Conservation (phyloP, 2,113 vertebrate species). For the Gavialis gangeticus region DNA sequence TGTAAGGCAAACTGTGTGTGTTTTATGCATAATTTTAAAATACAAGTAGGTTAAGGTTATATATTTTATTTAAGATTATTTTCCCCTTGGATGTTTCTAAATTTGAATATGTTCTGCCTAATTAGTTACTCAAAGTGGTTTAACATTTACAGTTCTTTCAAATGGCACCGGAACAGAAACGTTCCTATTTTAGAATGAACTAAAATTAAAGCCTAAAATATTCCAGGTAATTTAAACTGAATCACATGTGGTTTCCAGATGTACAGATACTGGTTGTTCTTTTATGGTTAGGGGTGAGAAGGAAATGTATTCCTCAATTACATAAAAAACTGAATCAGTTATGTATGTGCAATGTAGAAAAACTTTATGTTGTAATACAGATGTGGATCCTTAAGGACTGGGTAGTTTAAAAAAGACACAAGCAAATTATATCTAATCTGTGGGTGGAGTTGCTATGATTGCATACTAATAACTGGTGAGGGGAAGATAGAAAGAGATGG, state of each 20-base stretch:
- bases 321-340: neutral
- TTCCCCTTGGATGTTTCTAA: neutral
- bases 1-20: neutral
- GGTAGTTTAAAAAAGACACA: neutral
- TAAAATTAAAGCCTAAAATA: slow-evolving; percentile 34
- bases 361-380: neutral
- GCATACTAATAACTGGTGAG: neutral
- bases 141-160: neutral
- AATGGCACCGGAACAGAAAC: neutral
- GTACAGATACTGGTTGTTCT: neutral
- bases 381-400: neutral
- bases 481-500: too few species aligned
- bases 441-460: neutral
- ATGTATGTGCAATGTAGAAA: neutral
- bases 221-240: neutral
- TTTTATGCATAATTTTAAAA: neutral
- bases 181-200: neutral
- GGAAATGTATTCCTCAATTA: neutral
- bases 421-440: neutral
- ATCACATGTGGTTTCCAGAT: neutral
- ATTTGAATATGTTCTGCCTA: neutral
- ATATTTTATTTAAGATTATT: slow-evolving; percentile 31
- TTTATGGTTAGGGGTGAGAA: neutral
- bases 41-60: neutral
- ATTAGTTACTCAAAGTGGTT: slow-evolving; percentile 18